phyloP scores from a whole-genome alignment of 2,888 invertebrate species.

The Erannis defoliaria region DNA sequence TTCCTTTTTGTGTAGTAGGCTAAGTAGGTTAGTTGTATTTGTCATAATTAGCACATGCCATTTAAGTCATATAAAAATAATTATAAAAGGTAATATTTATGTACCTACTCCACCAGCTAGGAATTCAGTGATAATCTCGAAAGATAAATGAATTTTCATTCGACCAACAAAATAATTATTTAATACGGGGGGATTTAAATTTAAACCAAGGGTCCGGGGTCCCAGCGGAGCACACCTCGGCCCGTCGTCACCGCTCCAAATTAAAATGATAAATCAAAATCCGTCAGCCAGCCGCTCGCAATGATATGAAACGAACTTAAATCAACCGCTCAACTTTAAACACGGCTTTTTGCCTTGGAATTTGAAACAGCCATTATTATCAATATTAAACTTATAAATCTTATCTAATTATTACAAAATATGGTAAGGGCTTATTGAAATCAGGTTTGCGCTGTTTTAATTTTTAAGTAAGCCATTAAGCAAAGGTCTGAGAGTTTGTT shows the following conservation, averaged over 20 bases:
- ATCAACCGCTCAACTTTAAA: slow-evolving; percentile 41
- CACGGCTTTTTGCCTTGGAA: slow-evolving; percentile 24
- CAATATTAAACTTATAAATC: slow-evolving; percentile 17
- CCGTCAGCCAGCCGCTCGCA: slow-evolving; percentile 65
- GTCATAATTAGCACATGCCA: too few species aligned
- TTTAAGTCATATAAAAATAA: too few species aligned
- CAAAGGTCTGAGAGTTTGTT: too few species aligned
- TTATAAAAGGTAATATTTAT: too few species aligned
- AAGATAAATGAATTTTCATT: slow-evolving; percentile 57
- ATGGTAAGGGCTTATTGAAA: not conserved
- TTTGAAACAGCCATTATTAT: slow-evolving; percentile 19
- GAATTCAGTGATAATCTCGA: slow-evolving; percentile 15
- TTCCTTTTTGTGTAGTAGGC: too few species aligned
- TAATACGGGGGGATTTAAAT: slow-evolving; percentile 72
- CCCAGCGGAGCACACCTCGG: slow-evolving; percentile 66
- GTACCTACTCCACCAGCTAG: too few species aligned
- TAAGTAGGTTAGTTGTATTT: too few species aligned
- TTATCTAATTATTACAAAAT: slow-evolving; percentile 8
- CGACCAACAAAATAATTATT: slow-evolving; percentile 68
- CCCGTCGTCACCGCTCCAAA: slow-evolving; percentile 78
- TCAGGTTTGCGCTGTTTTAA: too few species aligned
- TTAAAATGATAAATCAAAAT: slow-evolving; percentile 85
- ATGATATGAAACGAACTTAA: slow-evolving; percentile 43
- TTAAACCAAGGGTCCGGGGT: slow-evolving; percentile 67
- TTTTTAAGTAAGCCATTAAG: not conserved